Evolutionary conservation across 1,140 invertebrate genomes (phyloP).

Genomic region (Condylostylus longicornis): DNA sequence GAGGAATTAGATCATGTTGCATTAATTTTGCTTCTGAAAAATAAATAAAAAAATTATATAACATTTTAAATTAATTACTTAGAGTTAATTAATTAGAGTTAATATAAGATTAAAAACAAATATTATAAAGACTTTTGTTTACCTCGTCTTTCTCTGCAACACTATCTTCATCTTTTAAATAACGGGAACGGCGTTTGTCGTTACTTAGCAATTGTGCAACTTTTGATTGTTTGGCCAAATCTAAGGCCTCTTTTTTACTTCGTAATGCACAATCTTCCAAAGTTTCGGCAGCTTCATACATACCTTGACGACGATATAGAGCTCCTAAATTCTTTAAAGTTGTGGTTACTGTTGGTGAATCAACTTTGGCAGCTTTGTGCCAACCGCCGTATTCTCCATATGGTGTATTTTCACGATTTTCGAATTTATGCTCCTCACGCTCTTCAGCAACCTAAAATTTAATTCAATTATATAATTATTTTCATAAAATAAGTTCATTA

Average conservation of each 20-base stretch:
- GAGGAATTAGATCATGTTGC: no score
- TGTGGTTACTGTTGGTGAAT: conserved; percentile 92
- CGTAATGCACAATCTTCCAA: conserved; percentile 92
- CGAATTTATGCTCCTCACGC: conserved; percentile 84
- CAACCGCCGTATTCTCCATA: conserved; percentile 92
- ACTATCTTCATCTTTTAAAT: conserved; percentile 27
- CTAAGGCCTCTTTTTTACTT: conserved; percentile 83
- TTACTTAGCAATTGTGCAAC: conserved; percentile 49
- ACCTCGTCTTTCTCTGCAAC: conserved; percentile 19
- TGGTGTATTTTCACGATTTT: conserved; percentile 78
- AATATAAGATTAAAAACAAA: no score
- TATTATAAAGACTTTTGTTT: no score
- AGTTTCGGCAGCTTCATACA: conserved; percentile 97
- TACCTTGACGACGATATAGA: conserved; percentile 91
- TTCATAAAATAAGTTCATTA: no score
- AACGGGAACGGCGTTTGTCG: conserved; percentile 28
- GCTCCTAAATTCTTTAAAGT: conserved; percentile 95
- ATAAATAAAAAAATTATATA: no score
- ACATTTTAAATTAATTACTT: no score
- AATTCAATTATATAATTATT: conserved; percentile 2
- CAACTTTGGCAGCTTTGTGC: conserved; percentile 98
- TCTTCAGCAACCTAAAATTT: conserved; percentile 75
- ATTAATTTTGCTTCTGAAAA: no score
- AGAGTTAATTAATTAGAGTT: no score
- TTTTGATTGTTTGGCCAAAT: conserved; percentile 80